phyloP scores from a whole-genome alignment of 2,888 invertebrate species.

The Drosophila rellima region DNA sequence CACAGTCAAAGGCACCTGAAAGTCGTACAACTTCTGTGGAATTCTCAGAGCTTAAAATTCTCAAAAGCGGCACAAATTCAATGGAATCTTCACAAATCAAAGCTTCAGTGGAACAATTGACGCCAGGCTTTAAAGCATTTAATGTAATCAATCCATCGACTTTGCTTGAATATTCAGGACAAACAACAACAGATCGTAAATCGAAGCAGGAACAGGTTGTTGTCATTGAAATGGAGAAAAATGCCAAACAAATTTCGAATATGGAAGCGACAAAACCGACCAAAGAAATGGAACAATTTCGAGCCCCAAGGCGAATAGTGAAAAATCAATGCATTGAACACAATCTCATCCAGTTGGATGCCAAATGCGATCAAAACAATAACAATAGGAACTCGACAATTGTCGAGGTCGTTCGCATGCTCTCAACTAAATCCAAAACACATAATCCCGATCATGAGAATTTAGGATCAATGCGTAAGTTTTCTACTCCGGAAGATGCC shows the following conservation, averaged over 20 bases:
- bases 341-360: not conserved
- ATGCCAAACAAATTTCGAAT: not conserved
- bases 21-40: not conserved
- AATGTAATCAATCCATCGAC: conserved; percentile 2
- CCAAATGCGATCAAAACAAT: not conserved
- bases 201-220: not conserved
- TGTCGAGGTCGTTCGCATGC: conserved; percentile 1
- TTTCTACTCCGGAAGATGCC: not conserved
- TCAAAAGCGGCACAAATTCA: not conserved
- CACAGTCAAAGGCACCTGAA: not conserved
- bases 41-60: not conserved
- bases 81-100: not conserved
- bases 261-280: not conserved
- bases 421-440: not conserved
- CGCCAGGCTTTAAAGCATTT: conserved; percentile 3
- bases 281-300: conserved; percentile 13
- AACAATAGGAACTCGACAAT: not conserved
- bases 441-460: not conserved
- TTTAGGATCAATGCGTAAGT: not conserved
- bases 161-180: not conserved
- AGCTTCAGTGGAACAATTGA: not conserved
- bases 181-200: not conserved
- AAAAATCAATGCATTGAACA: conserved; percentile 2
- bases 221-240: conserved; percentile 1
- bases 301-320: conserved; percentile 24